Conservation (phyloP, 2,888 invertebrate genomes). For the Philonicus albiceps region DNA sequence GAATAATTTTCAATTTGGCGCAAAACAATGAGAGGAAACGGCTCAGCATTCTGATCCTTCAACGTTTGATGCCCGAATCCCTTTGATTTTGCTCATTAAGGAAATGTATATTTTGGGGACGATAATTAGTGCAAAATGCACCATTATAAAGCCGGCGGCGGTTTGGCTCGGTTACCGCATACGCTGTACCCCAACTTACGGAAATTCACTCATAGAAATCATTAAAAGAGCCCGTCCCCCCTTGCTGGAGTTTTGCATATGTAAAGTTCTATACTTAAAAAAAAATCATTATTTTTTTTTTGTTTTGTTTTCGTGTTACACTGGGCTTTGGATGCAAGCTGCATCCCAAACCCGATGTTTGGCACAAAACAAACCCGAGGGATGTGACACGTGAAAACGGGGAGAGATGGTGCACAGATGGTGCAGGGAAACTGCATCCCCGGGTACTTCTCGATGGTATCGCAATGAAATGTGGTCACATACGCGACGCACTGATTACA, state of each 20-base stretch:
- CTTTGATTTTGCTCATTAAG: slow-evolving; percentile 35
- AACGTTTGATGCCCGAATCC: neutral
- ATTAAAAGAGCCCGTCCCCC: slow-evolving; percentile 30
- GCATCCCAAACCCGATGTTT: neutral
- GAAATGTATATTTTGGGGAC: slow-evolving; percentile 15
- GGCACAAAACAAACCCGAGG: slow-evolving; percentile 21
- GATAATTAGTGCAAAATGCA: slow-evolving; percentile 25
- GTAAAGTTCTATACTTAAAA: neutral
- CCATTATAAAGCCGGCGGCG: neutral
- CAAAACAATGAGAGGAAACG: neutral
- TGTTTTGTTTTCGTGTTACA: neutral
- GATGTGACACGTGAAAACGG: neutral
- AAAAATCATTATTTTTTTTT: neutral
- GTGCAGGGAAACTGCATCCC: neutral
- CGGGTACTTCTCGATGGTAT: neutral
- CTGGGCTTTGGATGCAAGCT: neutral
- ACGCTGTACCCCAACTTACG: neutral
- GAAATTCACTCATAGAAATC: neutral
- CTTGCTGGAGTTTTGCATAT: neutral
- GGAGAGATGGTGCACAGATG: neutral
- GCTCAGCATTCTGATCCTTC: neutral
- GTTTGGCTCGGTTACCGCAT: neutral
- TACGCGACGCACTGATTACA: slow-evolving; percentile 33
- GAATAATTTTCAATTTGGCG: neutral
- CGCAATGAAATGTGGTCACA: slow-evolving; percentile 24